Evolutionary conservation across 2,797 vertebrate genomes (phyloP), one percentile per base, ranked within the genome.

Genomic region (Acanthopagrus latus): DNA sequence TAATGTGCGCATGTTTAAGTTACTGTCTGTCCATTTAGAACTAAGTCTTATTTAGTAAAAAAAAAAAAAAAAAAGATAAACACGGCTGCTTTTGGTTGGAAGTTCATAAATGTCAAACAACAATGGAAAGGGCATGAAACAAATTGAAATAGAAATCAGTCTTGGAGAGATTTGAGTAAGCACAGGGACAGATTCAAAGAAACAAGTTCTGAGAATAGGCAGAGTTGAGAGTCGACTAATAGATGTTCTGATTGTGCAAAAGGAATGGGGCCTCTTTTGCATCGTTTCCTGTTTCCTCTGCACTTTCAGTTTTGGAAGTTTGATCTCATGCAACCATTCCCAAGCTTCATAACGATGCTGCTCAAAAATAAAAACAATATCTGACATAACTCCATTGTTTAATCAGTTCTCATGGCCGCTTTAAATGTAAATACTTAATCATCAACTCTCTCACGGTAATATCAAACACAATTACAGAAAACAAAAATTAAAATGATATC

Each of bases 101-200:
- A 54, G 66, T 71, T 57, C 17, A 71, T 80, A 69, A 56, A 54
- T 60, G n/a, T 51, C 59, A 67, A 76, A 33, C 76, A 79, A 59
- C 64, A 18, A 56, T 38, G 69, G 16, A 80, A 73, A 81, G n/a
- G 63, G 67, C 18, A 23, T 54, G 27, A 47, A 64, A 64, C 23
- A 46, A 51, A 83, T 75, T 54, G 13, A 65, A 78, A 83, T 78
- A 66, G 65, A 71, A 76, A 58, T 69, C 52, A 75, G 44, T 71
- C 38, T 63, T 59, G 9, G 25, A 67, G 62, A 54, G 10, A 71
- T 73, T 63, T 63, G n/a, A 66, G 38, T 29, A 16, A 77, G 48
- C 25, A 18, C 18, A 27, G 56, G 4, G 52, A 48, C 25, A 47
- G 52, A 29, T 68, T 69, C 43, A 46, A 21, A 72, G 21, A 33